These are phyloP conservation scores for Erpetoichthys calabaricus DNA, from an alignment of 2,797 vertebrate genomes.

Conservation along the genomic window DNA sequence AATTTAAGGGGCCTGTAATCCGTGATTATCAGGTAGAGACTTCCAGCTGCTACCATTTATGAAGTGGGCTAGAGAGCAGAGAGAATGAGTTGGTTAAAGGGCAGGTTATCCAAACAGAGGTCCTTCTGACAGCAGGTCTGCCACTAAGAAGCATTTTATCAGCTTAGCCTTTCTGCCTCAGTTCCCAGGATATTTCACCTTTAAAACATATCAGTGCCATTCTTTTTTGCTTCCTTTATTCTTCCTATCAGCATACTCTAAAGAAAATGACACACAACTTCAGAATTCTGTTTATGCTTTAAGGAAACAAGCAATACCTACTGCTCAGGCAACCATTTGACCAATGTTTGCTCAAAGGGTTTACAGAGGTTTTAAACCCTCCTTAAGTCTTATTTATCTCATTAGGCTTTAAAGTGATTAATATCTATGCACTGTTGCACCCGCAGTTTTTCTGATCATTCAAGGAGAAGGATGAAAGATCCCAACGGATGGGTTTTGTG, in stretches of 20 bases:
- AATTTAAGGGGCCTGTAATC: constrained; percentile 71
- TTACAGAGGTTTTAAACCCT: constrained; percentile 57
- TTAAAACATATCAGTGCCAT: constrained; percentile 22
- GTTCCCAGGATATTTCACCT: constrained; percentile 27
- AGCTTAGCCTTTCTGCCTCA: constrained; percentile 36
- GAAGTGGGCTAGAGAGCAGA: constrained; percentile 45
- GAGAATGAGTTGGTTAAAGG: constrained; percentile 35
- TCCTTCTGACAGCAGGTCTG: constrained; percentile 18
- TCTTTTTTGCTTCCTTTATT: constrained; percentile 22
- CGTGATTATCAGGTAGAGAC: constrained; percentile 51
- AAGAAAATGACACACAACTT: constrained; percentile 1
- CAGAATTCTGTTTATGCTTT: constrained; percentile 11
- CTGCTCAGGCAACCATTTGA: constrained; percentile 38
- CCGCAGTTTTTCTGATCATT: constrained; percentile 44
- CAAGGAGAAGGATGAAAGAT: constrained; percentile 57
- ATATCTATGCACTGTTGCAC: constrained; percentile 78
- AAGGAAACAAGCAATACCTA: constrained; percentile 24
- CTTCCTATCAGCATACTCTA: constrained; percentile 4
- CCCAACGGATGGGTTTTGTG: constrained; percentile 71
- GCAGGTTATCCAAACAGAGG: constrained; percentile 44
- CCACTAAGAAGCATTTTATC: constrained; percentile 35
- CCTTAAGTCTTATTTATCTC: constrained; percentile 83
- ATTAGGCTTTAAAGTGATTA: constrained; percentile 91
- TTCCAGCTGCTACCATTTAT: constrained; percentile 68
- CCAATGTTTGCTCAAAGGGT: constrained; percentile 45